Evolutionary conservation across 1,140 invertebrate genomes (phyloP).

Genomic region (Potamilus streckersoni): DNA sequence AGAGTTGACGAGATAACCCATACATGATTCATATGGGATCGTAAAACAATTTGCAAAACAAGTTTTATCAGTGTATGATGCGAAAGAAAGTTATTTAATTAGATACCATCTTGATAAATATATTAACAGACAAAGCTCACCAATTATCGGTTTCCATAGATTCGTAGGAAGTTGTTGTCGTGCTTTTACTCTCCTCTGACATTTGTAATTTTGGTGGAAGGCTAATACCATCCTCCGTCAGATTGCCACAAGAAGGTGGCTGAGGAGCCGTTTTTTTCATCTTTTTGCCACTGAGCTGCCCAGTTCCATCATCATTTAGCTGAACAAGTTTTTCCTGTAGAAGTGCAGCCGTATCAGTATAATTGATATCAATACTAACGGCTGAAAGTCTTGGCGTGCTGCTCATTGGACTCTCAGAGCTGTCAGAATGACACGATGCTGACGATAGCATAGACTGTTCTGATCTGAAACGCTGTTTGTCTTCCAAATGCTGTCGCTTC

Average conservation of each 20-base stretch:
- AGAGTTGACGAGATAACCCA: too few relatives aligned
- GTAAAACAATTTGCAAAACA: too few relatives aligned
- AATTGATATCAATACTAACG: conserved; percentile 19
- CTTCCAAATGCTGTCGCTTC: background rate
- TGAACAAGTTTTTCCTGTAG: conserved; percentile 28
- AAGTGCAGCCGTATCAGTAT: conserved; percentile 22
- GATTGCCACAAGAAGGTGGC: background rate
- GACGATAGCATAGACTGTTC: conserved; percentile 31
- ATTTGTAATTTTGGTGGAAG: conserved; percentile 18
- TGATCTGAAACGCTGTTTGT: conserved; percentile 25
- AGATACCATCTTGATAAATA: too few relatives aligned
- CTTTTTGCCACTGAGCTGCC: conserved; percentile 6
- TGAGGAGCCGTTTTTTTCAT: conserved; percentile 7
- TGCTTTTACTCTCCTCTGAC: conserved; percentile 41
- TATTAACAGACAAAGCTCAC: background rate
- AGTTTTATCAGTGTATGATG: too few relatives aligned
- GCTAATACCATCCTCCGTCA: background rate
- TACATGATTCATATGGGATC: too few relatives aligned
- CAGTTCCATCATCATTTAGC: conserved; percentile 12
- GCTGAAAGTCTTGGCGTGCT: conserved; percentile 28
- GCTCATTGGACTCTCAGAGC: conserved; percentile 1
- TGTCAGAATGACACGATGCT: conserved; percentile 14
- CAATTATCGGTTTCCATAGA: conserved; percentile 13
- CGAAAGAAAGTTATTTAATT: too few relatives aligned
- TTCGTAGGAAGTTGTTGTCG: conserved; percentile 24